Evolutionary conservation across 1,140 invertebrate species (phyloP), one percentile per base, ranked within the genome.

Genomic region (Drosophila nikananu): DNA sequence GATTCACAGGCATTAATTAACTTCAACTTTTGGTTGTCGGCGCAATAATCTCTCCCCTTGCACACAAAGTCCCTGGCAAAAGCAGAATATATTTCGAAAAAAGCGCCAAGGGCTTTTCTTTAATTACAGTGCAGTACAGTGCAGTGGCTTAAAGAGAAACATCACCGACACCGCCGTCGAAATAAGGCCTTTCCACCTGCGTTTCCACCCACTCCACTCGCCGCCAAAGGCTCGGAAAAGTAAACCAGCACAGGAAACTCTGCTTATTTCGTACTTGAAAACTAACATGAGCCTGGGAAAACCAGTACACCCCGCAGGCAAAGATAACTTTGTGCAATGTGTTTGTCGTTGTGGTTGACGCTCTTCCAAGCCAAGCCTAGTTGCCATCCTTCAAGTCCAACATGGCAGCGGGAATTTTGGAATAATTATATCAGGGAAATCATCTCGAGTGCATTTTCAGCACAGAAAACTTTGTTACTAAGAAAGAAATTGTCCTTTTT

Each of bases 201-300:
- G 44, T 52, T 51, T 48, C n/a, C 75, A 63, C 61, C 49, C 25
- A 52, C 27, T 62, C 12, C 48, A 55, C 25, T 21, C 25, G 21
- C 21, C 41, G 39, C 44, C 49, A 48, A 37, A 44, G 44, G 42
- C 48, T 71, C 52, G 60, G 42, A 49, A 65, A 61, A 57, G 49
- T 67, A 82, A 65, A 63, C 44, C 30, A 48, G 30, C 52, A 54
- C 57, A 52, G 58, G 42, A 58, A 71, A 52, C 60, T 64, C 42
- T 23, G 62, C 66, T 84, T 81, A 64, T 65, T 81, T 73, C 46
- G 51, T 76, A 58, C 49, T 49, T 55, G 52, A 78, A 83, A 83
- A 86, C 74, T 75, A 86, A 80, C 80, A 86, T 42, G 57, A 62
- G 49, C 37, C 39, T 41, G 35, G 52, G 21, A 49, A 49, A 49